phyloP scores from a whole-genome alignment of 2,113 vertebrate species.

The Serilophus lunatus region DNA sequence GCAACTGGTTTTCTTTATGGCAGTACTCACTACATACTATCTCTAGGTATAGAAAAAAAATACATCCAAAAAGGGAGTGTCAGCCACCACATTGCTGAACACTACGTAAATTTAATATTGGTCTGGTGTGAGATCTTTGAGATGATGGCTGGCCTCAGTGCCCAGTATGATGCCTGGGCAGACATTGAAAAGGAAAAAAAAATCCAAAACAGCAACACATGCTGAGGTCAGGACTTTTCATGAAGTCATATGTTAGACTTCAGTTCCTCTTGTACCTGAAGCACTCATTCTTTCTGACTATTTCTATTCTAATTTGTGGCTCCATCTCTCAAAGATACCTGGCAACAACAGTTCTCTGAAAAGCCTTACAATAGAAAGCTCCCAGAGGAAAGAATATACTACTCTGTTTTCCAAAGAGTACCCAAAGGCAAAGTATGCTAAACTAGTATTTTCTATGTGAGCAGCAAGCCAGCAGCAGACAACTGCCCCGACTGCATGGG shows the following conservation, averaged over 20 bases:
- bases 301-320: background rate
- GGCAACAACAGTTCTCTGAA: background rate
- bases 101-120: background rate
- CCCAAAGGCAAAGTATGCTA: background rate
- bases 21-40: background rate
- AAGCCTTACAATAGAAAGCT: background rate
- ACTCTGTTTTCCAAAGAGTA: background rate
- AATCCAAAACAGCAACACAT: background rate
- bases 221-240: background rate
- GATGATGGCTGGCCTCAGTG: background rate
- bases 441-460: background rate
- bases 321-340: background rate
- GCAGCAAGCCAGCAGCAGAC: background rate
- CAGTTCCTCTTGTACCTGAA: background rate
- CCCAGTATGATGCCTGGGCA: background rate
- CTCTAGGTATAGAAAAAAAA: background rate
- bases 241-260: background rate
- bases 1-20: background rate
- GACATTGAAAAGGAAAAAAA: background rate
- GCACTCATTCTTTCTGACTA: background rate
- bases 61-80: background rate
- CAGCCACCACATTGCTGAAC: background rate
- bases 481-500: fast-evolving
- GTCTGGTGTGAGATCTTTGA: background rate
- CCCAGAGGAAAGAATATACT: background rate